Percentiles rank a stretch among this genome's conserved stretches.
These are phyloP conservation scores for Drosophila hydei DNA, from an alignment of 1,140 invertebrate species.

Conservation along the genomic window DNA sequence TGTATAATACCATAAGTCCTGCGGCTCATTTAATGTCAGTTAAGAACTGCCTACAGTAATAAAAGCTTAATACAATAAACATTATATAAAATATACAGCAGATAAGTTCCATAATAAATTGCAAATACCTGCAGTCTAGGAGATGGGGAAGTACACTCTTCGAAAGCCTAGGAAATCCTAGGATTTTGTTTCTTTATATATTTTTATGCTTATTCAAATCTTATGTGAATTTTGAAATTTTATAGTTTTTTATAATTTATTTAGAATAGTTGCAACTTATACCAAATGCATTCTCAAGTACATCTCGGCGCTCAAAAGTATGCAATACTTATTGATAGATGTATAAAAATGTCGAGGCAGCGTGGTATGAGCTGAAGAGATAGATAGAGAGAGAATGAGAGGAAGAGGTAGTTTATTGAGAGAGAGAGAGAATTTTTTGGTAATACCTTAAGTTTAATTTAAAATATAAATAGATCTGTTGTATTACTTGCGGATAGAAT, in stretches of 20 bases:
- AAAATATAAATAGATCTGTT: too few species aligned
- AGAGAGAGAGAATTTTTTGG: too few species aligned
- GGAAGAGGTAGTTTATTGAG: too few species aligned
- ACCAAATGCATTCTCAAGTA: neutral
- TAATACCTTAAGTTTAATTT: too few species aligned
- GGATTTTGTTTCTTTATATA: too few species aligned
- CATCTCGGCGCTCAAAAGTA: neutral
- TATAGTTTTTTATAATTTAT: neutral
- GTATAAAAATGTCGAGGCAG: too few species aligned
- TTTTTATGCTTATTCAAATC: neutral
- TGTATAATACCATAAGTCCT: slow-evolving; percentile 30
- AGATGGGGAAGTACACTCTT: too few species aligned
- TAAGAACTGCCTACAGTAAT: neutral
- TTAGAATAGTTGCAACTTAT: neutral
- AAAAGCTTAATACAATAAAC: neutral
- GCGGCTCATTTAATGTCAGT: slow-evolving; percentile 22
- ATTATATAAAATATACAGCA: neutral
- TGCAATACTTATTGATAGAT: neutral
- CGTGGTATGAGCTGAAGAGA: too few species aligned
- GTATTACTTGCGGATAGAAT: too few species aligned
- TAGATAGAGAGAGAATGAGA: too few species aligned
- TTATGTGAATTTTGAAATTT: too few species aligned
- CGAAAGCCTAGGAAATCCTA: too few species aligned
- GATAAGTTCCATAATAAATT: neutral
- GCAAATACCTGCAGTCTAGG: neutral